Percentiles rank a stretch among this genome's conserved stretches.
phyloP scores from a whole-genome alignment of 2,113 vertebrate species.

The Macroglossus sobrinus region DNA sequence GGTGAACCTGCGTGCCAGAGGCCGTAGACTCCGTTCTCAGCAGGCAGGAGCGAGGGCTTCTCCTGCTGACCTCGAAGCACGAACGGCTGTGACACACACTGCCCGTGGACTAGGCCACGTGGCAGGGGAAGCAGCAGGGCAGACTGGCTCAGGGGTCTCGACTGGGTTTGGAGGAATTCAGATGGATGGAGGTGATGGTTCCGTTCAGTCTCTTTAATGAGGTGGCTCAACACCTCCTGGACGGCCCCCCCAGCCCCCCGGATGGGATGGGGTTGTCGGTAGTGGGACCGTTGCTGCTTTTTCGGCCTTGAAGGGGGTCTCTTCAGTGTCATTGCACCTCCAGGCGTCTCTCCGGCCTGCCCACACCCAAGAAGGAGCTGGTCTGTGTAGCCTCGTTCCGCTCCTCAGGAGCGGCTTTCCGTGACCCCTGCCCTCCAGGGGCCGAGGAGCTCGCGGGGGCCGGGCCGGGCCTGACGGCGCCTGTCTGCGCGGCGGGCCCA shows the following conservation, averaged over 20 bases:
- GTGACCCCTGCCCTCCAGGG: slow-evolving; percentile 47
- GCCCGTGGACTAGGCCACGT: accelerated
- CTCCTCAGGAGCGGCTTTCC: slow-evolving; percentile 53
- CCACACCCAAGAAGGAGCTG: neutral
- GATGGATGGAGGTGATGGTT: too few relatives aligned
- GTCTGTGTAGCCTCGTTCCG: slow-evolving; percentile 33
- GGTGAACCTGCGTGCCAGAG: neutral
- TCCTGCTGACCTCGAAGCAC: neutral
- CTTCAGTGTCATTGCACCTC: neutral
- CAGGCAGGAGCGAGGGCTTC: neutral
- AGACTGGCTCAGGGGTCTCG: neutral
- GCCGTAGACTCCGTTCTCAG: neutral
- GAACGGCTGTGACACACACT: neutral
- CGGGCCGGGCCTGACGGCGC: slow-evolving; percentile 36
- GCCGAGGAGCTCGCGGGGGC: slow-evolving; percentile 32
- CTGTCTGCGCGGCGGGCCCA: slow-evolving; percentile 67
- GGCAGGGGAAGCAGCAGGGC: neutral
- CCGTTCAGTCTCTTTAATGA: neutral
- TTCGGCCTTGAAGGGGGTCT: neutral
- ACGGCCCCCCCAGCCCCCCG: neutral
- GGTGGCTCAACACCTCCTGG: neutral
- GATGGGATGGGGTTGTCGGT: too few relatives aligned
- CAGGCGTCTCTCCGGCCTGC: neutral
- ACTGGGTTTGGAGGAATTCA: neutral
- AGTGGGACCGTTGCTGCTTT: accelerated